phyloP scores from a whole-genome alignment of 2,888 invertebrate species.

The Ischnura elegans region DNA sequence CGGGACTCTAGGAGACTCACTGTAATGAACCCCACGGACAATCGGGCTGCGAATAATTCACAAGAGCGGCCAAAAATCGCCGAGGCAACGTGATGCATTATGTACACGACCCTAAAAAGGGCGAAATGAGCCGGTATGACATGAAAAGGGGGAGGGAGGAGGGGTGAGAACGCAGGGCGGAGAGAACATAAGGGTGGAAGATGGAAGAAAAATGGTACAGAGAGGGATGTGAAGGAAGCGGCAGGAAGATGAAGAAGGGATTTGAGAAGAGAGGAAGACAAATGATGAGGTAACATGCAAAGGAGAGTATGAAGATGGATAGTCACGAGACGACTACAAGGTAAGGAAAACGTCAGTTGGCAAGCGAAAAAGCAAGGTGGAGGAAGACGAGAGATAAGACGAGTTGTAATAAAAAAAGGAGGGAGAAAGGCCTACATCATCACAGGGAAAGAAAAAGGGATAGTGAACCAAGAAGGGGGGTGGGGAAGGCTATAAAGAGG shows the following conservation, averaged over 20 bases:
- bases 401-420: not conserved
- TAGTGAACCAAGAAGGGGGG: not conserved
- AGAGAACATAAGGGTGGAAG: not conserved
- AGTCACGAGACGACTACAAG: not conserved
- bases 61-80: not conserved
- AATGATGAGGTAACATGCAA: not conserved
- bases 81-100: not conserved
- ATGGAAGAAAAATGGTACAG: not conserved
- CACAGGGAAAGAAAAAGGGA: not conserved
- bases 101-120: not conserved
- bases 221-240: not conserved
- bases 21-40: not conserved
- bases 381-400: not conserved
- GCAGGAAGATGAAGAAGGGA: not conserved
- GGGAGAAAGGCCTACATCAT: not conserved
- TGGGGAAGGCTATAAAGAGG: not conserved
- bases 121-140: not conserved
- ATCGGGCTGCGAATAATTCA: not conserved
- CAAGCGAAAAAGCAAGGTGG: not conserved
- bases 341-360: not conserved
- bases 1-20: not conserved
- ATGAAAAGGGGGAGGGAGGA: not conserved
- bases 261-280: slow-evolving; percentile 6
- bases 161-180: not conserved
- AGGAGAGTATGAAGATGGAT: slow-evolving; percentile 1